A percentile compares a stretch with the other conserved stretches of the same genome.
Evolutionary conservation across 2,797 vertebrate genomes (phyloP).

Genomic region (Sciurus vulgaris): DNA sequence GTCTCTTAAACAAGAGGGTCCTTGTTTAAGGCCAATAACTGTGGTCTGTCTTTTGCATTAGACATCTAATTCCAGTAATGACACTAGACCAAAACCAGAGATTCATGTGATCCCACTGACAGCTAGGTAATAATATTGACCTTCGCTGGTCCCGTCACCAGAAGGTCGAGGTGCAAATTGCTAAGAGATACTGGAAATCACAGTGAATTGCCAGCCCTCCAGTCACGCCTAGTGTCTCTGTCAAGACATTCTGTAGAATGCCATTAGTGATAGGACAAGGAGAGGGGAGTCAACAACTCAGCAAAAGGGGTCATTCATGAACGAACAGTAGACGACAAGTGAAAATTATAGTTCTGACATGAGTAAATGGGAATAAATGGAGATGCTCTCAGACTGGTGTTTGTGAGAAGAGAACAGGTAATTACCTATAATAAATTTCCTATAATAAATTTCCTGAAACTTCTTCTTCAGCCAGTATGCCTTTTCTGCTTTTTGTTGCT

Average conservation of each 20-base stretch:
- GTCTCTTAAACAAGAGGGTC: neutral
- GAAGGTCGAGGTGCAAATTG: conserved; percentile 78
- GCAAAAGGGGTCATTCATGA: conserved; percentile 70
- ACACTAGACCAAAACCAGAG: conserved; percentile 45
- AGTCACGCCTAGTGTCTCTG: conserved; percentile 58
- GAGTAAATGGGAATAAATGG: conserved; percentile 75
- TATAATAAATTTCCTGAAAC: conserved; percentile 65
- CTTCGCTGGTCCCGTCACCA: conserved; percentile 48
- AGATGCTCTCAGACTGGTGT: neutral
- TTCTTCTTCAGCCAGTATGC: neutral
- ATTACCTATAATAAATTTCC: conserved; percentile 71
- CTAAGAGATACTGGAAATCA: conserved; percentile 74
- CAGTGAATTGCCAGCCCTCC: conserved; percentile 65
- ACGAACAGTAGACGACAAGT: conserved; percentile 66
- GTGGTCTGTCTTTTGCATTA: conserved; percentile 10
- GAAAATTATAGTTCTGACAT: conserved; percentile 83
- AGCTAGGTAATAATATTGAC: conserved; percentile 57
- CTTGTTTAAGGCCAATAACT: conserved; percentile 57
- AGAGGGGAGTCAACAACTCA: conserved; percentile 71
- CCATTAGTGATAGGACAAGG: conserved; percentile 49
- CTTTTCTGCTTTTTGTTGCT: conserved; percentile 52
- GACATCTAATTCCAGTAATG: conserved; percentile 52
- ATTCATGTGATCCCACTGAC: conserved; percentile 38
- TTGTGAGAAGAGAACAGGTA: conserved; percentile 74
- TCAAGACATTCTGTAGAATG: conserved; percentile 72